These are phyloP conservation scores for Petaurus breviceps DNA, from an alignment of 2,113 vertebrate genomes.

Conservation along the genomic window DNA sequence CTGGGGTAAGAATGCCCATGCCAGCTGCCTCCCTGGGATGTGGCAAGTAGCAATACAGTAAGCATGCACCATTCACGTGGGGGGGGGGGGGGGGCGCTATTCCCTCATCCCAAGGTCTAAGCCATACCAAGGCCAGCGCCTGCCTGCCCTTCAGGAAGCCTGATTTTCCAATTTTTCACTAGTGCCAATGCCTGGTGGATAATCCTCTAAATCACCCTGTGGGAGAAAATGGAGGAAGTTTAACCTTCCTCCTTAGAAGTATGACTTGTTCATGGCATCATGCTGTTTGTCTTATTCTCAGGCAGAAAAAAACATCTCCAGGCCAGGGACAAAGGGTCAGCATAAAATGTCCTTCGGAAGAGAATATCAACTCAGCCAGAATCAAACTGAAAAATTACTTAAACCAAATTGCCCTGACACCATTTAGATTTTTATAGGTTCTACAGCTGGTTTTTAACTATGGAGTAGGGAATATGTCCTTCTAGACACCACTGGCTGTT, in stretches of 20 bases:
- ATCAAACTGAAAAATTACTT: not conserved
- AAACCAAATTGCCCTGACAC: not conserved
- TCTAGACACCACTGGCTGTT: not conserved
- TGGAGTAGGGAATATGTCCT: not conserved
- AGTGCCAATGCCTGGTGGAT: not conserved
- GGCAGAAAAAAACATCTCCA: not conserved
- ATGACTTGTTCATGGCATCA: not conserved
- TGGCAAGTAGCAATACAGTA: not conserved
- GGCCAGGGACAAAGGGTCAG: not conserved
- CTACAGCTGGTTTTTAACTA: not conserved
- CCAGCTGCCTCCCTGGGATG: not conserved
- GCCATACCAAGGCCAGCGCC: not conserved
- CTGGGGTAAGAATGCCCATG: not conserved
- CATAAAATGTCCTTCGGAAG: not conserved
- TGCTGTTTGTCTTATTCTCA: not conserved
- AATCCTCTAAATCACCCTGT: not conserved
- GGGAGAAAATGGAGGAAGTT: not conserved
- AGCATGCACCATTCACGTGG: not conserved
- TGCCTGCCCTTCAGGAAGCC: not conserved
- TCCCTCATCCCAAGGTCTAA: not conserved
- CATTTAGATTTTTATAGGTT: not conserved
- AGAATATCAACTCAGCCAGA: not conserved
- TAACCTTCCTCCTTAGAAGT: not conserved
- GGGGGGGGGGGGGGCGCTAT: not conserved
- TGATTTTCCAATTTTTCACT: not conserved